Evolutionary conservation across 2,888 invertebrate species (phyloP).

Genomic region (Axea sp.): DNA sequence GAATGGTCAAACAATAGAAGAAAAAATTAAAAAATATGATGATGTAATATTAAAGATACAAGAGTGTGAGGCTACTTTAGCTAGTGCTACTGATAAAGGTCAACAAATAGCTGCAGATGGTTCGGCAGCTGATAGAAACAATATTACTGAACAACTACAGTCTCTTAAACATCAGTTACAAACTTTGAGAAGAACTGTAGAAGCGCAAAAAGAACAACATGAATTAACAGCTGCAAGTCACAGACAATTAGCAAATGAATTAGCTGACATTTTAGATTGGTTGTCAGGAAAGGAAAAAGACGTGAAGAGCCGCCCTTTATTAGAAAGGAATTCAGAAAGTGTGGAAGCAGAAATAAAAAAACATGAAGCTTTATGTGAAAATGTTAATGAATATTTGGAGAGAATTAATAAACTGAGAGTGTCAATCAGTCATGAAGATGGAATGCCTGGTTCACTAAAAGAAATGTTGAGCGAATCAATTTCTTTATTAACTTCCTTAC

Average conservation of each 20-base stretch:
- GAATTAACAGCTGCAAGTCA: constrained; percentile 93
- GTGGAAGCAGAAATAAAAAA: constrained; percentile 90
- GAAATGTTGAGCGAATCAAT: constrained; percentile 93
- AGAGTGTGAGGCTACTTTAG: constrained; percentile 92
- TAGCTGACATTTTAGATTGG: constrained; percentile 91
- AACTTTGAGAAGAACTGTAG: constrained; percentile 88
- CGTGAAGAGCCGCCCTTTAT: constrained; percentile 89
- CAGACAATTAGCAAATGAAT: constrained; percentile 89
- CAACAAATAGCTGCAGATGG: constrained; percentile 96
- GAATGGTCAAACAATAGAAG: constrained; percentile 89
- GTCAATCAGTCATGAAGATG: constrained; percentile 86
- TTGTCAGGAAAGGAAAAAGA: constrained; percentile 90
- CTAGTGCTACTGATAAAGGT: constrained; percentile 94
- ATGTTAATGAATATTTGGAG: constrained; percentile 86
- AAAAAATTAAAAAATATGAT: constrained; percentile 92
- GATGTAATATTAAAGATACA: constrained; percentile 92
- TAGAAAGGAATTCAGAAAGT: constrained; percentile 88
- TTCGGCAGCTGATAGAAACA: constrained; percentile 91
- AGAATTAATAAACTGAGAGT: constrained; percentile 86
- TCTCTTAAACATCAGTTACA: constrained; percentile 91
- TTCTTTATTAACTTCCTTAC: constrained; percentile 87
- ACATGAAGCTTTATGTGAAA: constrained; percentile 85
- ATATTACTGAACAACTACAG: constrained; percentile 92
- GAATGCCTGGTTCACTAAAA: constrained; percentile 88
- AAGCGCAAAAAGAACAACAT: constrained; percentile 92